These are phyloP conservation scores for Diadophis punctatus DNA, from an alignment of 2,113 vertebrate genomes.

Conservation along the genomic window DNA sequence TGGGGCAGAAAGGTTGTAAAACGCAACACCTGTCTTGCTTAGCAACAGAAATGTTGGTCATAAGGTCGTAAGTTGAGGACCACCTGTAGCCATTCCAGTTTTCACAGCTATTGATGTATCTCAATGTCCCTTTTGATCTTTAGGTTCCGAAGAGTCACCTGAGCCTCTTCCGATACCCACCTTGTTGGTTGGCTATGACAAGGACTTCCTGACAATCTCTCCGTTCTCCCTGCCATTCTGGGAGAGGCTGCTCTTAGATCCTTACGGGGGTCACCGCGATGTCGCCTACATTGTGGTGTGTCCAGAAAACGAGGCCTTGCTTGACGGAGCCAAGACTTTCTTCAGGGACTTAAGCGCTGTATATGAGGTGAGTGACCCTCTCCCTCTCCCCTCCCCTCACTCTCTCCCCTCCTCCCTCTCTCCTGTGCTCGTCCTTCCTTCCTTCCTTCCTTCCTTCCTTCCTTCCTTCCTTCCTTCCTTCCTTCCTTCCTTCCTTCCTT, in stretches of 20 bases:
- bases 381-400: too few relatives aligned
- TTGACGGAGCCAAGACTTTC: constrained; percentile 88
- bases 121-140: constrained; percentile 24
- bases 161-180: constrained; percentile 92
- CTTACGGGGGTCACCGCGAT: constrained; percentile 90
- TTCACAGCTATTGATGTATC: background rate
- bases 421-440: too few relatives aligned
- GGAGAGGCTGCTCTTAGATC: constrained; percentile 94
- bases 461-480: too few relatives aligned
- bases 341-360: constrained; percentile 96
- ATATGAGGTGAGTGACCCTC: constrained; percentile 76
- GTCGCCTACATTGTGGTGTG: constrained; percentile 95
- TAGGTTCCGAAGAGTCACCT: constrained; percentile 95
- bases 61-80: background rate
- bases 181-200: constrained; percentile 93
- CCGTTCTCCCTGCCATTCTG: constrained; percentile 94
- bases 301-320: constrained; percentile 88
- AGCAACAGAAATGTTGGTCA: background rate
- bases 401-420: too few relatives aligned
- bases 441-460: too few relatives aligned
- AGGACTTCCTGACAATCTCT: constrained; percentile 93
- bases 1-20: background rate
- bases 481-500: too few relatives aligned
- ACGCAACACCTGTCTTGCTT: background rate
- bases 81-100: background rate